Percentiles rank a stretch among this genome's conserved stretches.
These are phyloP conservation scores for Quadriops clusia DNA, from an alignment of 2,888 invertebrate species.

Conservation along the genomic window DNA sequence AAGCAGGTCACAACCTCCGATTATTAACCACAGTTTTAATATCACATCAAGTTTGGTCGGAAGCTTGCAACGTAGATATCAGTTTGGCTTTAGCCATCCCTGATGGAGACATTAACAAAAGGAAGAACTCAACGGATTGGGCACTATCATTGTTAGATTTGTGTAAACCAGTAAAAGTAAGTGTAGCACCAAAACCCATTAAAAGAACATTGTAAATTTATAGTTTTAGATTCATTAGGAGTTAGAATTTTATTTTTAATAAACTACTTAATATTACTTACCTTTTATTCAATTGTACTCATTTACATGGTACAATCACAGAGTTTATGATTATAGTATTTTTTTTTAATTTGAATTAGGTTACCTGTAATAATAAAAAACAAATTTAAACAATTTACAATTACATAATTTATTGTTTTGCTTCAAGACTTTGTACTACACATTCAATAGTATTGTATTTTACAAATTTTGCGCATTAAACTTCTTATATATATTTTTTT, in stretches of 20 bases:
- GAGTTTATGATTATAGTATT: too few species aligned
- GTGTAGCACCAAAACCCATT: slow-evolving; percentile 79
- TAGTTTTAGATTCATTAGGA: too few species aligned
- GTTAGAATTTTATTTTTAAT: too few species aligned
- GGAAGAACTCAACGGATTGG: slow-evolving; percentile 33
- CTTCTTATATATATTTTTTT: too few species aligned
- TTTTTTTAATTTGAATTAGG: background rate
- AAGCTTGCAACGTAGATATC: slow-evolving; percentile 80
- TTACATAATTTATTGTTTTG: too few species aligned
- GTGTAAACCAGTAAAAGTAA: slow-evolving; percentile 75
- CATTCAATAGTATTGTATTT: too few species aligned
- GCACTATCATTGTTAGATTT: slow-evolving; percentile 59
- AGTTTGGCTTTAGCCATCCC: slow-evolving; percentile 69
- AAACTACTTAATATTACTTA: too few species aligned
- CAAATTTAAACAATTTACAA: slow-evolving; percentile 7
- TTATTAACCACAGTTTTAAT: slow-evolving; percentile 77
- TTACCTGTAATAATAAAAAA: background rate
- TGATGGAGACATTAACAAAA: slow-evolving; percentile 40
- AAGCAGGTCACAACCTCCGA: slow-evolving; percentile 49
- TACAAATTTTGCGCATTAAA: too few species aligned
- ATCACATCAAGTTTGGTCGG: slow-evolving; percentile 88
- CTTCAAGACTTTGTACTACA: too few species aligned
- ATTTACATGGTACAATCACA: too few species aligned
- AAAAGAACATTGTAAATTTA: slow-evolving; percentile 45
- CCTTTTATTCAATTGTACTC: too few species aligned